A percentile compares a stretch with the other conserved stretches of the same genome.
Conservation (phyloP, 2,113 vertebrate species). For the Aphelocoma coerulescens region DNA sequence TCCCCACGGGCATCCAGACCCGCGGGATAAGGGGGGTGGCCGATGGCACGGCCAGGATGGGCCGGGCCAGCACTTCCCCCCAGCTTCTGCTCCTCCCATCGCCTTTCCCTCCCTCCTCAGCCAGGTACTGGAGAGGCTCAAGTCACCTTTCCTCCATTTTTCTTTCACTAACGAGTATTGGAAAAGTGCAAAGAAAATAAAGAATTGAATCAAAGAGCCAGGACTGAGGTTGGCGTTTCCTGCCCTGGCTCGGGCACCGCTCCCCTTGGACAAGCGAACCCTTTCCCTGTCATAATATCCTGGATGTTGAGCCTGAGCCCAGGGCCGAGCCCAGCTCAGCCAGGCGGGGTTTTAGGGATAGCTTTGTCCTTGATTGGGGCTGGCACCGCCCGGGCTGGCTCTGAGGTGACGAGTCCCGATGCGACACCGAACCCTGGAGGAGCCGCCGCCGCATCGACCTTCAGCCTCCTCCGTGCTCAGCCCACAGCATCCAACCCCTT, state of each 20-base stretch:
- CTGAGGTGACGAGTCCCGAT: neutral
- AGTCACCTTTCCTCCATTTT: rapidly evolving
- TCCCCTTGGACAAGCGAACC: rapidly evolving
- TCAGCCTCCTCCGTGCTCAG: neutral
- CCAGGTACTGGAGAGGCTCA: neutral
- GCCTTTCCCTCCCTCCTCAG: neutral
- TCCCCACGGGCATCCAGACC: rapidly evolving
- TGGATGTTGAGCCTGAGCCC: rapidly evolving
- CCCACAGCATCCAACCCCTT: rapidly evolving
- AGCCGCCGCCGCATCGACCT: neutral
- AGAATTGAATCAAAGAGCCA: rapidly evolving
- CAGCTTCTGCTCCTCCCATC: neutral
- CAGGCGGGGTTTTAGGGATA: neutral
- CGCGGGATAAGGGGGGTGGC: rapidly evolving
- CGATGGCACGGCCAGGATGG: rapidly evolving
- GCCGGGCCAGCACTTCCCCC: neutral
- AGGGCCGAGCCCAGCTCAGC: neutral
- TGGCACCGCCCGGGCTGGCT: neutral
- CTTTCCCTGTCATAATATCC: neutral
- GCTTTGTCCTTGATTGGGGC: neutral
- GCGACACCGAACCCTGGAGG: neutral
- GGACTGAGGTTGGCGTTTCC: neutral
- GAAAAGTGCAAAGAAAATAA: neutral
- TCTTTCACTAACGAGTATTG: neutral
- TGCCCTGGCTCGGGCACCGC: rapidly evolving